Evolutionary conservation across 1,140 invertebrate genomes (phyloP), one percentile per base, ranked within the genome.

Genomic region (Trichomalopsis sarcophagae): DNA sequence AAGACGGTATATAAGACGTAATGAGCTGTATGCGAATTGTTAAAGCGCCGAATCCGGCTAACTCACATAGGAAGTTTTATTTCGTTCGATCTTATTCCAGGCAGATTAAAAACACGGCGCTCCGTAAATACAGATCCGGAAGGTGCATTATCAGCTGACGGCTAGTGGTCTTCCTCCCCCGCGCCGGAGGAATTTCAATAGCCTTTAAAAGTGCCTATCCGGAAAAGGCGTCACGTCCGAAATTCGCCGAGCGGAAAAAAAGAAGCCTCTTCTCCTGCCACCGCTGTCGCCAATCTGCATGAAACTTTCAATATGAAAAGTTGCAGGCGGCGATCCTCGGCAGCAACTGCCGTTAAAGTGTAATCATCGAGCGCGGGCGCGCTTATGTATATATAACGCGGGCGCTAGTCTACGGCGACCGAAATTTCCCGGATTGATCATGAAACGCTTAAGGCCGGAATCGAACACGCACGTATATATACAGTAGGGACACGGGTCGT

Each of bases 101-200:
- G 33, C 33, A 27, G 27, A 1, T 27, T 27, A 27, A 27, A 27
- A 27, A 40, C 7, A 44, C 40, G 40, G 2, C 7, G 40, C 7
- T 33, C 44, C 13, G 66, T 17, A 68, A 7, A 47, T 81, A 82
- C 74, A 82, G 5, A 75, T 68, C 30, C 33, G 33, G 50, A 71
- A 75, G 17, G 66, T 69, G 17, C 82, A 78, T 69, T 47, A 69
- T 36, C 82, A 84, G 62, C 75, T 84, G 81, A 75, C 74, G 74
- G 23, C 14, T 21, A 30, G 68, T 71, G 9, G n/a, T 27, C 68
- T 27, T 71, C 68, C 1, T 27, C 62, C 11, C 40, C 10, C 81
- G 5, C 47, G 11, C 44, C 36, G 14, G 21, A 73, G 55, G 83
- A 84, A 84, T 79, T 84, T 36, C 83, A 79, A 84, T 84, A 79